Evolutionary conservation across 2,113 vertebrate genomes (phyloP).

Genomic region (Circaetus cinerascens): DNA sequence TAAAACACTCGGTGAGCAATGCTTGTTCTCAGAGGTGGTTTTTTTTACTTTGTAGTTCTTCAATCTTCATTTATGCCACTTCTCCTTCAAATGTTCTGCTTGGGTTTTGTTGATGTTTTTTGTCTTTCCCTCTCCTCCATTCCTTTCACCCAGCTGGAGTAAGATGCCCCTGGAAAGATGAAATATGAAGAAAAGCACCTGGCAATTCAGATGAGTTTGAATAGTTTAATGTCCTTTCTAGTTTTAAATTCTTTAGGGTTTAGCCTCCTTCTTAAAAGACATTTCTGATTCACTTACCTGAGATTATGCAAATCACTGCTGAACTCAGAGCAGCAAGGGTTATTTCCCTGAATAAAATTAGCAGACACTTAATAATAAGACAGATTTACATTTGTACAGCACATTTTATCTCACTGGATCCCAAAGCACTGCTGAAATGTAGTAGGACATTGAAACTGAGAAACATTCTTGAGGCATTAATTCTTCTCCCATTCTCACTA

Average conservation of each 20-base stretch:
- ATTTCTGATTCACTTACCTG: slow-evolving; percentile 32
- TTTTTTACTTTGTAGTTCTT: not conserved
- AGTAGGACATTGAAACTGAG: not conserved
- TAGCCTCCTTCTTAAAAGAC: not conserved
- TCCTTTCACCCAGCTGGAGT: not conserved
- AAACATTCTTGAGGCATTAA: not conserved
- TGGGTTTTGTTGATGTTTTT: not conserved
- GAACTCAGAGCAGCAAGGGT: slow-evolving; percentile 20
- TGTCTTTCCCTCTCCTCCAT: not conserved
- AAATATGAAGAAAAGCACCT: not conserved
- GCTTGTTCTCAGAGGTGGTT: not conserved
- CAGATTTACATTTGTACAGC: not conserved
- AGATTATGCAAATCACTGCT: slow-evolving; percentile 21
- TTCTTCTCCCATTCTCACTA: not conserved
- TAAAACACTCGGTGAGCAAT: not conserved
- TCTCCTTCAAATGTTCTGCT: slow-evolving; percentile 23
- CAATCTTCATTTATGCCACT: slow-evolving; percentile 22
- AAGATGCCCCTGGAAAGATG: not conserved
- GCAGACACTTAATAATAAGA: not conserved
- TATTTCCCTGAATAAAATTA: slow-evolving; percentile 51
- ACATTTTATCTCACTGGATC: not conserved
- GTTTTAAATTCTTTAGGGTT: slow-evolving; percentile 1
- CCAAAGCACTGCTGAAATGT: not conserved
- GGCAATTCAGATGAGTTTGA: not conserved
- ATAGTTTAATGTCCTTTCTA: not conserved